A percentile compares a stretch with the other conserved stretches of the same genome.
These are phyloP conservation scores for Charaxes varanes DNA, from an alignment of 1,140 invertebrate species.

Conservation along the genomic window DNA sequence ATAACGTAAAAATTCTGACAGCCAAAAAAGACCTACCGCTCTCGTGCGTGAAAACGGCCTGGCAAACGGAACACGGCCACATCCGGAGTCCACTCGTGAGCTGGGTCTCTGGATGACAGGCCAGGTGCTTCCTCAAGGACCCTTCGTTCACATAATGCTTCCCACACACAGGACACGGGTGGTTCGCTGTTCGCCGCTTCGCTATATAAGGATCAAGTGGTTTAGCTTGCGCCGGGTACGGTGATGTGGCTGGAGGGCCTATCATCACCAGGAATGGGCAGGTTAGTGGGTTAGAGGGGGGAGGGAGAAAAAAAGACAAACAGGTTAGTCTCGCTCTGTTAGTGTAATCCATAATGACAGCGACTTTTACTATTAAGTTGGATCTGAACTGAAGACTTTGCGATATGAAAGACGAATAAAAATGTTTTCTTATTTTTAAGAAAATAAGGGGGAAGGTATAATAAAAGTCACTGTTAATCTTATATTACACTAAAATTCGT, in stretches of 20 bases:
- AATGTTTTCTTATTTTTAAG: background rate
- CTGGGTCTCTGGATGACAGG: slow-evolving; percentile 94
- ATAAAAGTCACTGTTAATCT: slow-evolving; percentile 24
- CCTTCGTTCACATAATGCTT: slow-evolving; percentile 97
- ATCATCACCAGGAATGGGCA: slow-evolving; percentile 56
- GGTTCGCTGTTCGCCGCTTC: slow-evolving; percentile 93
- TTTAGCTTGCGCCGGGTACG: slow-evolving; percentile 70
- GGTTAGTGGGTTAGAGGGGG: slow-evolving; percentile 63
- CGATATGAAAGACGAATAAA: background rate
- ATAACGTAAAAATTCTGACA: too few species aligned
- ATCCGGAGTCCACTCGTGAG: slow-evolving; percentile 89
- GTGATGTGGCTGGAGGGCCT: slow-evolving; percentile 68
- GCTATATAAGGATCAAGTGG: slow-evolving; percentile 86
- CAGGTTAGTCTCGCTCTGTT: slow-evolving; percentile 56
- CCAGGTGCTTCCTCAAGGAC: slow-evolving; percentile 91
- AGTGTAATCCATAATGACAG: slow-evolving; percentile 21
- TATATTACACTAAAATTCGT: slow-evolving; percentile 18
- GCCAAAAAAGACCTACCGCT: slow-evolving; percentile 83
- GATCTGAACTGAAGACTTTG: background rate
- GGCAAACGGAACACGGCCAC: slow-evolving; percentile 96
- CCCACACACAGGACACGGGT: slow-evolving; percentile 94
- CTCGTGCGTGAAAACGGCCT: slow-evolving; percentile 95
- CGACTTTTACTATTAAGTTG: slow-evolving; percentile 17
- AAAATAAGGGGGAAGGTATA: slow-evolving; percentile 4
- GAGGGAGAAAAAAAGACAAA: slow-evolving; percentile 52